Evolutionary conservation across 2,113 vertebrate species (phyloP).

Genomic region (Sylvia atricapilla): DNA sequence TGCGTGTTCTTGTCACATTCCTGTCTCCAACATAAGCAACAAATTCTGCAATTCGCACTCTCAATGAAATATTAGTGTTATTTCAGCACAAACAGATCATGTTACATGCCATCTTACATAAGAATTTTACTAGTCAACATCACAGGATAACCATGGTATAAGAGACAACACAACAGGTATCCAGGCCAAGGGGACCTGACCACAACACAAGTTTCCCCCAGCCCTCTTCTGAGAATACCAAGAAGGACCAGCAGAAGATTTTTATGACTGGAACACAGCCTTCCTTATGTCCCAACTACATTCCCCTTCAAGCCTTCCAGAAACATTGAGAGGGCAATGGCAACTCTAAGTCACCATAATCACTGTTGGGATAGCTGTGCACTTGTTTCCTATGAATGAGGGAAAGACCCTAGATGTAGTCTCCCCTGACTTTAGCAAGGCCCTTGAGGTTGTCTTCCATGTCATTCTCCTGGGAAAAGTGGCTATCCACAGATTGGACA

Average conservation of each 20-base stretch:
- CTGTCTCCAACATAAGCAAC: not conserved
- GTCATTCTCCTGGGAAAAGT: not conserved
- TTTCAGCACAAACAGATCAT: not conserved
- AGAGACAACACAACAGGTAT: not conserved
- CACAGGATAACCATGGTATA: not conserved
- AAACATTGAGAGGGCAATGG: not conserved
- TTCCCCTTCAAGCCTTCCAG: not conserved
- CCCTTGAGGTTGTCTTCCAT: not conserved
- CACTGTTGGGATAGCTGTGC: not conserved
- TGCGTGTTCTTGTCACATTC: not conserved
- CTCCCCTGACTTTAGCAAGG: not conserved
- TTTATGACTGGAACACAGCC: not conserved
- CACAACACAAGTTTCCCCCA: not conserved
- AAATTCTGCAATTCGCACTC: not conserved
- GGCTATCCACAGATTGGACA: not conserved
- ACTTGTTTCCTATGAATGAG: not conserved
- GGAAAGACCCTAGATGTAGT: not conserved
- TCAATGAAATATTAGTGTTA: not conserved
- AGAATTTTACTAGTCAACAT: not conserved
- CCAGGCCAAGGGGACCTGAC: rapidly evolving
- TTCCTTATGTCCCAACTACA: not conserved
- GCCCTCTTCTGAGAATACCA: not conserved
- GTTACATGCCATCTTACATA: not conserved
- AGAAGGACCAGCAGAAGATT: not conserved
- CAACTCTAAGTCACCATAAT: not conserved